Conservation (phyloP, 2,113 vertebrate genomes). For the Oceanites oceanicus region DNA sequence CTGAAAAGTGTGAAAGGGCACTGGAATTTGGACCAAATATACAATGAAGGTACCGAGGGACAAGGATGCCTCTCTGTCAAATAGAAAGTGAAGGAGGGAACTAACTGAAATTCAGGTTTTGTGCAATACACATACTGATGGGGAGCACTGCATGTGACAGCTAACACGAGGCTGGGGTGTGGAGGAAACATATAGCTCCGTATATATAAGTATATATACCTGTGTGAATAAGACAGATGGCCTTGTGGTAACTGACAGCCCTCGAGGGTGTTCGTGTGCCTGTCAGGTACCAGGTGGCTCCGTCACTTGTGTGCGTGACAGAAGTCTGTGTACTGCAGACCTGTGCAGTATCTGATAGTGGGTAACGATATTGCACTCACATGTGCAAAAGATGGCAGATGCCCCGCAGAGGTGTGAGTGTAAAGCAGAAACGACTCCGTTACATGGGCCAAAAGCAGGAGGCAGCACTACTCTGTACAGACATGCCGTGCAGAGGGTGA, state of each 20-base stretch:
- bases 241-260: not conserved
- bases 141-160: not conserved
- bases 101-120: not conserved
- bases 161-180: no score
- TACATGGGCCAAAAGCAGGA: not conserved
- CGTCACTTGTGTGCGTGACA: not conserved
- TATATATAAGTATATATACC: not conserved
- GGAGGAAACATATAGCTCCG: not conserved
- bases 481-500: rapidly evolving
- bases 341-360: not conserved
- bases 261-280: rapidly evolving
- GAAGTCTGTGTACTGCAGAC: not conserved
- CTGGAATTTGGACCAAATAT: not conserved
- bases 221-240: not conserved
- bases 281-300: not conserved
- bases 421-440: not conserved
- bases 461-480: not conserved
- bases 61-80: not conserved
- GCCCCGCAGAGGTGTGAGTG: not conserved
- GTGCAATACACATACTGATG: no score
- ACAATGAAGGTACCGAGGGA: not conserved
- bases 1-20: not conserved
- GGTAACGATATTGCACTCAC: not conserved
- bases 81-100: not conserved
- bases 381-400: not conserved